A percentile compares a stretch with the other conserved stretches of the same genome.
These are phyloP conservation scores for Andrena haemorrhoa DNA, from an alignment of 2,888 invertebrate genomes.

Conservation along the genomic window DNA sequence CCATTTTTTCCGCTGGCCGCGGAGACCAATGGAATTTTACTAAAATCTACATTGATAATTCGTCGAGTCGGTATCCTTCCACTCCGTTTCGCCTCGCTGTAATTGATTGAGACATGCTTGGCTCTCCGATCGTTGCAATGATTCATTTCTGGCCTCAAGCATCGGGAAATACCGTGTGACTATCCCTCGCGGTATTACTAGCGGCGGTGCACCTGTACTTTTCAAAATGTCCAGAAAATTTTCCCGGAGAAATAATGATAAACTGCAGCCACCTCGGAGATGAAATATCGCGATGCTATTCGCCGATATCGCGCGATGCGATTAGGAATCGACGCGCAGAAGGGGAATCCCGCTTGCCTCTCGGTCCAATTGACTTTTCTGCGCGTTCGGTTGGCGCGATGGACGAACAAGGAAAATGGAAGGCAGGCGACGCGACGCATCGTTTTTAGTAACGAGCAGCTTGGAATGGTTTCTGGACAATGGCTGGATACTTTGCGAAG, in stretches of 20 bases:
- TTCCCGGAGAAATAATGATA: not conserved
- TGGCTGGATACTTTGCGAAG: constrained; percentile 10
- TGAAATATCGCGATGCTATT: constrained; percentile 13
- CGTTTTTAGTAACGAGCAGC: constrained; percentile 7
- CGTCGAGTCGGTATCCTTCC: constrained; percentile 20
- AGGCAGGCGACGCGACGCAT: not conserved
- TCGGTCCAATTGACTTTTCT: constrained; percentile 21
- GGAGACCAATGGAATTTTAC: constrained; percentile 34
- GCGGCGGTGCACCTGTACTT: not conserved
- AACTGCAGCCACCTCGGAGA: not conserved
- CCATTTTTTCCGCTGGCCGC: constrained; percentile 15
- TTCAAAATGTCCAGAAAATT: not conserved
- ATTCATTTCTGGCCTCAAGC: not conserved
- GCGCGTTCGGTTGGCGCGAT: not conserved
- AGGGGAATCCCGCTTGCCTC: constrained; percentile 24
- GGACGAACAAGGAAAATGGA: not conserved
- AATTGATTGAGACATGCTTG: not conserved
- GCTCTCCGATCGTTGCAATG: not conserved
- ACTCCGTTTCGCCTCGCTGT: not conserved
- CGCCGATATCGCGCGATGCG: constrained; percentile 21
- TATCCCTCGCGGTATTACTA: not conserved
- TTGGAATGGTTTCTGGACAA: not conserved
- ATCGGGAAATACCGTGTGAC: not conserved
- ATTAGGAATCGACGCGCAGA: constrained; percentile 21
- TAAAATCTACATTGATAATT: constrained; percentile 30